These are phyloP conservation scores for Varanus komodoensis DNA, from an alignment of 2,113 vertebrate genomes.

Conservation along the genomic window DNA sequence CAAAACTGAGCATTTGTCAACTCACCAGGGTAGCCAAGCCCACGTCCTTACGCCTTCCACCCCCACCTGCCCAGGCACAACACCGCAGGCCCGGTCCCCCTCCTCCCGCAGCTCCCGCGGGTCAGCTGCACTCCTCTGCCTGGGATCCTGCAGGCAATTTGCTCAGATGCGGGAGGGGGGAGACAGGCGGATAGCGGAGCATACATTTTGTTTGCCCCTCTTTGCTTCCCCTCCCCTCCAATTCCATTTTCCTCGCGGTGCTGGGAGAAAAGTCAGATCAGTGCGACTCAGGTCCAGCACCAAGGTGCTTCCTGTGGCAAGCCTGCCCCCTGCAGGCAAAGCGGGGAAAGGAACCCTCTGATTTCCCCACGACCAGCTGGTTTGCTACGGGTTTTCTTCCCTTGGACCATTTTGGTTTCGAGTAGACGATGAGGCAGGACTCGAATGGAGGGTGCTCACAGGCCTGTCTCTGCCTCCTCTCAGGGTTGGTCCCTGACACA, in stretches of 20 bases:
- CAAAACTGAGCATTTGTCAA: constrained; percentile 52
- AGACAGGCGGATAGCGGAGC: constrained; percentile 47
- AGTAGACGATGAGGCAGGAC: too few species aligned
- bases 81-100: too few species aligned
- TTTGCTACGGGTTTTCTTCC: too few species aligned
- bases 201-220: constrained; percentile 41
- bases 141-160: constrained; percentile 55
- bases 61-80: background rate
- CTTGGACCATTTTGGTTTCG: too few species aligned
- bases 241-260: background rate
- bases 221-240: background rate
- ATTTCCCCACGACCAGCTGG: background rate
- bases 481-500: too few species aligned
- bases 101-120: background rate
- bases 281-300: constrained; percentile 34
- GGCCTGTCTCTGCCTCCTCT: too few species aligned
- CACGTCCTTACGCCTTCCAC: constrained; percentile 40
- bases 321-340: constrained; percentile 69
- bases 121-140: constrained; percentile 28
- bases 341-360: constrained; percentile 20
- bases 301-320: constrained; percentile 51
- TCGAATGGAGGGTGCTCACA: too few species aligned
- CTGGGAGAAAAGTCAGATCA: background rate
- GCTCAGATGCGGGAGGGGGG: constrained; percentile 49
- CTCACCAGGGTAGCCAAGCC: constrained; percentile 59